Conservation (phyloP, 2,888 invertebrate genomes). For the Gymnoscelis rufifasciata region DNA sequence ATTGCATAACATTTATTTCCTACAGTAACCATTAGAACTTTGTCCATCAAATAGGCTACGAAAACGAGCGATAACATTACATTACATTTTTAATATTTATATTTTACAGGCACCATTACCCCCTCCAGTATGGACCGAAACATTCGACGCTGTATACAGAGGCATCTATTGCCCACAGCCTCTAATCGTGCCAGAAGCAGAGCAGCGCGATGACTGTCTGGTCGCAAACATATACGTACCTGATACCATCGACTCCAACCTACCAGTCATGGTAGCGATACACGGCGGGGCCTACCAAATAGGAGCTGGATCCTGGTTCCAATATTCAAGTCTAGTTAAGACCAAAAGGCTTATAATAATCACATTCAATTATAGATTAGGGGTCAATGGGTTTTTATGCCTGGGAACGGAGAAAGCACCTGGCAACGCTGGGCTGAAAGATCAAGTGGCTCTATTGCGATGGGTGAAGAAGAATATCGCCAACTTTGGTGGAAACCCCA, state of each 20-base stretch:
- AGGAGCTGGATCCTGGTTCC: conserved; percentile 11
- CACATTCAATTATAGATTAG: conserved; percentile 30
- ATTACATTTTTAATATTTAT: background rate
- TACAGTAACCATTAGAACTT: no score
- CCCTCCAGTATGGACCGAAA: conserved; percentile 14
- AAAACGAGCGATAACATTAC: no score
- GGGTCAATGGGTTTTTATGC: conserved; percentile 29
- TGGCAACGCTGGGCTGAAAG: conserved; percentile 31
- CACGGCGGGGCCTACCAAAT: conserved; percentile 26
- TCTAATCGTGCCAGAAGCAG: background rate
- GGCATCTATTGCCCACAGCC: conserved; percentile 11
- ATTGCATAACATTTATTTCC: no score
- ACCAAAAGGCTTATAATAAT: conserved; percentile 25
- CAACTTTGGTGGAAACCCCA: conserved; percentile 27
- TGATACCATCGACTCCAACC: conserved; percentile 19
- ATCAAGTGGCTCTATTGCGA: conserved; percentile 23
- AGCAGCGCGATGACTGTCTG: conserved; percentile 17
- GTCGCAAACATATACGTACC: conserved; percentile 24
- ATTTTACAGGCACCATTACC: conserved; percentile 20
- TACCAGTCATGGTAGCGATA: conserved; percentile 23
- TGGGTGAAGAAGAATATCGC: conserved; percentile 29
- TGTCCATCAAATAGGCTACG: no score
- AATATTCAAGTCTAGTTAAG: conserved; percentile 6
- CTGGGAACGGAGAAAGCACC: conserved; percentile 29
- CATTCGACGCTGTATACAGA: conserved; percentile 7